Evolutionary conservation across 2,888 invertebrate species (phyloP).

Genomic region (Charanyca ferruginea): DNA sequence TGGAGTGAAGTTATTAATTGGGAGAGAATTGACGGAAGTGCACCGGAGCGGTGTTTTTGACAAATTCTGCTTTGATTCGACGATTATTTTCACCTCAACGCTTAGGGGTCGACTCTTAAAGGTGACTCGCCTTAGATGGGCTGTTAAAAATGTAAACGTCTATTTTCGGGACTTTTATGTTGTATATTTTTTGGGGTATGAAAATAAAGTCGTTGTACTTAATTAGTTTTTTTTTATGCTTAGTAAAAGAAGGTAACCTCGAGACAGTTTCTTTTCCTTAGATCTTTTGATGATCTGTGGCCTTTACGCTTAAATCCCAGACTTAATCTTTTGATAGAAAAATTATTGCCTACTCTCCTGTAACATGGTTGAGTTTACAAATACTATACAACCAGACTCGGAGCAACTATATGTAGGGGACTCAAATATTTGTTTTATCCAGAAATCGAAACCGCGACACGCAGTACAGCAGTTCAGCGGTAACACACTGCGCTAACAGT

Average conservation of each 20-base stretch:
- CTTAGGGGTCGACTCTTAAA: constrained; percentile 80
- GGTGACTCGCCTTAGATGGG: constrained; percentile 74
- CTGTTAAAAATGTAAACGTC: constrained; percentile 70
- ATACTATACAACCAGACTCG: no score
- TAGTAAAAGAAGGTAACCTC: neutral
- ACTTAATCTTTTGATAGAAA: no score
- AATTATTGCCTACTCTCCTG: no score
- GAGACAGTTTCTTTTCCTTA: no score
- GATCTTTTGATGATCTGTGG: no score
- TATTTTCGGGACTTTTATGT: constrained; percentile 53
- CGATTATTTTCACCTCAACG: constrained; percentile 90
- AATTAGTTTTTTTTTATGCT: constrained; percentile 8
- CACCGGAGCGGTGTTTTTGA: constrained; percentile 89
- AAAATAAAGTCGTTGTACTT: constrained; percentile 51
- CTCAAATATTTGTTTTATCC: no score
- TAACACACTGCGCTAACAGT: no score
- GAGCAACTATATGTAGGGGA: no score
- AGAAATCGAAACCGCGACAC: no score
- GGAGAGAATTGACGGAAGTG: constrained; percentile 90
- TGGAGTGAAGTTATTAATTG: constrained; percentile 87
- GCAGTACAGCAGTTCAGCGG: no score
- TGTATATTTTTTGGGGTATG: constrained; percentile 56
- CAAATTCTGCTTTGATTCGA: constrained; percentile 90
- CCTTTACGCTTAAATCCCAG: no score
- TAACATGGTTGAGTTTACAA: no score